These are phyloP conservation scores for Dromaius novaehollandiae DNA, from an alignment of 2,113 vertebrate species.

Conservation along the genomic window DNA sequence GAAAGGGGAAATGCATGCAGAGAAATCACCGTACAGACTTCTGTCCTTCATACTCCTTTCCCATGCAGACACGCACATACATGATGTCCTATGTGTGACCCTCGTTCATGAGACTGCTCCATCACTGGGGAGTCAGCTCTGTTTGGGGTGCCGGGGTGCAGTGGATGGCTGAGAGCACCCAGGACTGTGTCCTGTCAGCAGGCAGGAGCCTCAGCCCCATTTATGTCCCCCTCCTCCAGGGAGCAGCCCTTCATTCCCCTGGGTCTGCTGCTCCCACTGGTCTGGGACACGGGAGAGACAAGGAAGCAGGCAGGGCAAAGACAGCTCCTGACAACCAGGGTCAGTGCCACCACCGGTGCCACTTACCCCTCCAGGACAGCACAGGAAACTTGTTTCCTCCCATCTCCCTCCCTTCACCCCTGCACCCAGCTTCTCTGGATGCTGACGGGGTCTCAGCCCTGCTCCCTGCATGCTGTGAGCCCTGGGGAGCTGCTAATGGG, in stretches of 20 bases:
- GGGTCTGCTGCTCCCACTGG: not conserved
- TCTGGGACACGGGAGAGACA: rapidly evolving
- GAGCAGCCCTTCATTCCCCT: not conserved
- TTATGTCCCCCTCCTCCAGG: not conserved
- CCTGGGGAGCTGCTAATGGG: rapidly evolving
- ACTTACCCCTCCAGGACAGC: not conserved
- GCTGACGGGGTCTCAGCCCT: rapidly evolving
- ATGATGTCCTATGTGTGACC: not conserved
- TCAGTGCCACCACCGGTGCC: not conserved
- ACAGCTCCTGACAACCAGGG: not conserved
- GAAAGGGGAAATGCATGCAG: not conserved
- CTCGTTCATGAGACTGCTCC: not conserved
- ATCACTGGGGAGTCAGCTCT: not conserved
- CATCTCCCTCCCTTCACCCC: not conserved
- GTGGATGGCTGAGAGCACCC: not conserved
- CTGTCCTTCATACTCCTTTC: not conserved
- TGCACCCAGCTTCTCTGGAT: not conserved
- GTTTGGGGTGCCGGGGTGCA: not conserved
- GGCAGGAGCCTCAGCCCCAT: not conserved
- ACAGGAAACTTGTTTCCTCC: too few species aligned
- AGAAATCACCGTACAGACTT: not conserved
- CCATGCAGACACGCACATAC: not conserved
- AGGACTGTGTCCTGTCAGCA: rapidly evolving
- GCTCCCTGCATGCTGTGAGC: not conserved
- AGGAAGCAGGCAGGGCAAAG: not conserved